Evolutionary conservation across 2,797 vertebrate species (phyloP).

Genomic region (Pantherophis alleghaniensis): DNA sequence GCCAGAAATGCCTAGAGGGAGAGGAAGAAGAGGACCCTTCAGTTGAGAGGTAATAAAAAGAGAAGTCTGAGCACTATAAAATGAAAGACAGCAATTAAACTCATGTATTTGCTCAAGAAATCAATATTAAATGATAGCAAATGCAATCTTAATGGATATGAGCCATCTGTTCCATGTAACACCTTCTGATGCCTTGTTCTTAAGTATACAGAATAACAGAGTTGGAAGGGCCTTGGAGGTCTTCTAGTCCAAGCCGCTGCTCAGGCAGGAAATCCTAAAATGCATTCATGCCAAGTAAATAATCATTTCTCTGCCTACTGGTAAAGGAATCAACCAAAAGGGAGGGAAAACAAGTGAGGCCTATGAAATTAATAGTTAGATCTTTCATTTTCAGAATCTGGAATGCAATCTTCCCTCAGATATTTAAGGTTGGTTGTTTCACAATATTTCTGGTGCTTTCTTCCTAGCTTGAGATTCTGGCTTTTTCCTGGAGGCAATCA

Average conservation of each 20-base stretch:
- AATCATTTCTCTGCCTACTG: conserved; percentile 43
- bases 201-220: conserved; percentile 6
- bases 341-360: conserved; percentile 44
- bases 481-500: conserved; percentile 50
- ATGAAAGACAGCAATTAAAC: conserved; percentile 39
- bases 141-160: conserved; percentile 39
- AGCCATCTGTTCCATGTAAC: conserved; percentile 9
- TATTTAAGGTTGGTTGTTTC: conserved; percentile 74
- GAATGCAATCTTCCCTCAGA: conserved; percentile 75
- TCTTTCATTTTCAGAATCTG: conserved; percentile 64
- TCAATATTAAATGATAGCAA: conserved; percentile 42
- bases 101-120: conserved; percentile 36
- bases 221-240: too few relatives aligned
- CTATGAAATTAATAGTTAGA: conserved; percentile 72
- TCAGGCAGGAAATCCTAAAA: neutral
- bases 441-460: conserved; percentile 59
- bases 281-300: conserved; percentile 15
- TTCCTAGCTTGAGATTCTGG: conserved; percentile 58
- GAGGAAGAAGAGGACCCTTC: neutral
- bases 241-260: too few relatives aligned
- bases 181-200: conserved; percentile 4
- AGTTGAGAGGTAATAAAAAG: conserved; percentile 36
- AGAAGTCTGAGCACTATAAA: conserved; percentile 30
- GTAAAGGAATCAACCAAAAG: conserved; percentile 52
- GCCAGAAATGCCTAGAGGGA: neutral